These are phyloP conservation scores for Mesopsocus fuscifrons DNA, from an alignment of 2,888 invertebrate genomes.

Conservation along the genomic window DNA sequence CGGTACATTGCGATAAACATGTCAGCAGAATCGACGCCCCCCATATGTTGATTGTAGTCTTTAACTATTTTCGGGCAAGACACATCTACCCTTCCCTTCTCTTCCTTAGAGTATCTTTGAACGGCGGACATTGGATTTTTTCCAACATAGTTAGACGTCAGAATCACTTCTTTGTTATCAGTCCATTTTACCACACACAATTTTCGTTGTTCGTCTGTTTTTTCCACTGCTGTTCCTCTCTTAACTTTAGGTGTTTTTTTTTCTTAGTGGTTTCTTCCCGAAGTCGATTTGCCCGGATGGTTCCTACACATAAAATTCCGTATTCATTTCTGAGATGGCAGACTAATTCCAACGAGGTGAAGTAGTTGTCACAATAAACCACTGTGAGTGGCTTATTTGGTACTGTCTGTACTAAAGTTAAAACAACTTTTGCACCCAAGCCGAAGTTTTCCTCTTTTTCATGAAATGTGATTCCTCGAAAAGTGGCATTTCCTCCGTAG, in stretches of 20 bases:
- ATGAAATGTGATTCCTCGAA: background rate
- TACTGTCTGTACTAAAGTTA: slow-evolving; percentile 13
- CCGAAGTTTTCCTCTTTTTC: slow-evolving; percentile 11
- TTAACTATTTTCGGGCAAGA: slow-evolving; percentile 21
- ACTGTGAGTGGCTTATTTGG: slow-evolving; percentile 10
- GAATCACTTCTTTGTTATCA: slow-evolving; percentile 21
- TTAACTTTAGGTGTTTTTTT: slow-evolving; percentile 8
- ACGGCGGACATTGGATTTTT: slow-evolving; percentile 20
- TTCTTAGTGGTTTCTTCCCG: slow-evolving; percentile 9
- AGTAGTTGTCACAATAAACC: slow-evolving; percentile 15
- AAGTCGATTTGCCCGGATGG: slow-evolving; percentile 13
- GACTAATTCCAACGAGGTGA: slow-evolving; percentile 13
- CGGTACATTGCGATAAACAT: slow-evolving; percentile 18
- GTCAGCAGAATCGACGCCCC: slow-evolving; percentile 22
- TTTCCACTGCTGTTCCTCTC: slow-evolving; percentile 12
- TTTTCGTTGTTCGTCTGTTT: slow-evolving; percentile 8
- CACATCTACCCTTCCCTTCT: slow-evolving; percentile 20
- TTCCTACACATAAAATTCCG: slow-evolving; percentile 12
- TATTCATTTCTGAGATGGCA: slow-evolving; percentile 7
- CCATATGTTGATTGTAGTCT: slow-evolving; percentile 23
- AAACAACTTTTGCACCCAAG: slow-evolving; percentile 13
- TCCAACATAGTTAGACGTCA: slow-evolving; percentile 19
- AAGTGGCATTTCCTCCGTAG: slow-evolving; percentile 13
- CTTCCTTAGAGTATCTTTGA: slow-evolving; percentile 20
- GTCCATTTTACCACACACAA: slow-evolving; percentile 17